Evolutionary conservation across 2,113 vertebrate species (phyloP).

Genomic region (Gallinago paraguaiae): DNA sequence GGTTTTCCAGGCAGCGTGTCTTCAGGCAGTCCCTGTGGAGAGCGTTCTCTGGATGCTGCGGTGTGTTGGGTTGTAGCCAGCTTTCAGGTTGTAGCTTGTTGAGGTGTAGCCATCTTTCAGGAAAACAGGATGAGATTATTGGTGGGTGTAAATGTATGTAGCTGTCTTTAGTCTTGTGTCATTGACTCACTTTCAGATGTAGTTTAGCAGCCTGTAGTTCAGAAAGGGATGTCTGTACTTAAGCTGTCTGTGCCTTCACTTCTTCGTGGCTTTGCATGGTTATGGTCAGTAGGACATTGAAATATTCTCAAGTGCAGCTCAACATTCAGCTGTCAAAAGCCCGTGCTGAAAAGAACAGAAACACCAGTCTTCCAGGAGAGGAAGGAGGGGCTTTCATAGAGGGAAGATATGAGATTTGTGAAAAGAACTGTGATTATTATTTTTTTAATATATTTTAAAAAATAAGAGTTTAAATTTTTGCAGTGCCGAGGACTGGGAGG

Average conservation of each 20-base stretch:
- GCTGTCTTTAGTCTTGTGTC: neutral
- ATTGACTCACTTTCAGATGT: accelerated
- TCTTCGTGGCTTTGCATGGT: neutral
- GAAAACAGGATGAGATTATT: neutral
- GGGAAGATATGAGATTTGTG: neutral
- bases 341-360: neutral
- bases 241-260: neutral
- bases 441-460: too few species aligned
- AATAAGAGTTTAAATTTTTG: neutral
- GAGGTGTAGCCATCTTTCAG: too few species aligned
- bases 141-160: neutral
- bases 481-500: neutral
- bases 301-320: neutral
- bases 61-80: too few species aligned
- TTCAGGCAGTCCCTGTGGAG: neutral
- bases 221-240: neutral
- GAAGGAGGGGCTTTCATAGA: neutral
- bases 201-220: neutral
- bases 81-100: neutral
- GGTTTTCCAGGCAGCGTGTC: neutral
- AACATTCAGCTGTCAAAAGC: neutral
- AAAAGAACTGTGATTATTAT: neutral
- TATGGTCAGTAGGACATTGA: neutral
- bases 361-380: neutral
- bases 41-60: neutral